These are phyloP conservation scores for Turdus rufiventris DNA, from an alignment of 2,113 vertebrate genomes.

Conservation along the genomic window DNA sequence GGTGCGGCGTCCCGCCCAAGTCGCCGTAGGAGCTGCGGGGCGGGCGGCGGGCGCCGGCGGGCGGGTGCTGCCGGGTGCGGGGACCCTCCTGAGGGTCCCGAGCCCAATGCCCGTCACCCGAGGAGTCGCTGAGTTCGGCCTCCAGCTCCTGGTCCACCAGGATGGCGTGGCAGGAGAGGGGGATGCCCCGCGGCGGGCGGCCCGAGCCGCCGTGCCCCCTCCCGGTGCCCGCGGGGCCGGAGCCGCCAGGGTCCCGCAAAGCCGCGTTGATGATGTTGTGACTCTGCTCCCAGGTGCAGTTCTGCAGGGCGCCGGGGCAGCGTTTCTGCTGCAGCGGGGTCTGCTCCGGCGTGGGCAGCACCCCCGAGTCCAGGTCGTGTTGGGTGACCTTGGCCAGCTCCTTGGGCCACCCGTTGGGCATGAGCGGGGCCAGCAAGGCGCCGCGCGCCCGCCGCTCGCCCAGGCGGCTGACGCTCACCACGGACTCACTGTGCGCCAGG, in stretches of 20 bases:
- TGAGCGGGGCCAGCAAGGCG: slow-evolving; percentile 77
- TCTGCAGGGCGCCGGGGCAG: slow-evolving; percentile 70
- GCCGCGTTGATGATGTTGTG: slow-evolving; percentile 81
- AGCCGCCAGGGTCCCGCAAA: slow-evolving; percentile 62
- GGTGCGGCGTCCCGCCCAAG: slow-evolving; percentile 80
- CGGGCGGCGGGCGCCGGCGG: slow-evolving; percentile 21
- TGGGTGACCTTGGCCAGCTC: slow-evolving; percentile 70
- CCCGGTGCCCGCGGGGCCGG: slow-evolving; percentile 66
- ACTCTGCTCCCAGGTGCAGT: slow-evolving; percentile 86
- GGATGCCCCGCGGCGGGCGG: slow-evolving; percentile 8
- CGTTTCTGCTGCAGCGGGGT: slow-evolving; percentile 93
- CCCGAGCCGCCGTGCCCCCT: slow-evolving; percentile 73
- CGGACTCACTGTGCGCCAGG: slow-evolving; percentile 84
- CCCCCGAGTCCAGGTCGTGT: slow-evolving; percentile 84
- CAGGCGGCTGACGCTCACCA: slow-evolving; percentile 89
- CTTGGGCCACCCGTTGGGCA: slow-evolving; percentile 88
- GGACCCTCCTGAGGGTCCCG: slow-evolving; percentile 74
- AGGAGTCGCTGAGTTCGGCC: slow-evolving; percentile 41
- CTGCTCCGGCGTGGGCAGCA: slow-evolving; percentile 93
- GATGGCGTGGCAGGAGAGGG: slow-evolving; percentile 59
- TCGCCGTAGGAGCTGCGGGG: slow-evolving; percentile 80
- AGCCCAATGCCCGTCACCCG: slow-evolving; percentile 49
- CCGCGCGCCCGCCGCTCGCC: slow-evolving; percentile 76
- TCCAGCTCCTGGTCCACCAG: slow-evolving; percentile 64
- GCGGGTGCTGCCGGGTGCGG: not conserved